These are phyloP conservation scores for Drosophila histrio DNA, from an alignment of 2,888 invertebrate genomes.

Conservation along the genomic window DNA sequence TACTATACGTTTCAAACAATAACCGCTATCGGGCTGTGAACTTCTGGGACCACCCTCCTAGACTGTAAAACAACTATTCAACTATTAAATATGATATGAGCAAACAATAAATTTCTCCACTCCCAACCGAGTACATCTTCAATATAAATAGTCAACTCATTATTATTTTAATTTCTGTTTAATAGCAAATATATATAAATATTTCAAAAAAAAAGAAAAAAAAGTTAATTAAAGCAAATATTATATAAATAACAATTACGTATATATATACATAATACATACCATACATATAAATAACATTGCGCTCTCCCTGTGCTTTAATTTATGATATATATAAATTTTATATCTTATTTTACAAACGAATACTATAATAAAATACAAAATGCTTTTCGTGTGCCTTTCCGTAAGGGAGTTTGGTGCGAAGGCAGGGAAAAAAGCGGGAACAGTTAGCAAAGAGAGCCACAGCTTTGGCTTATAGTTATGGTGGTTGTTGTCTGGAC, in stretches of 20 bases:
- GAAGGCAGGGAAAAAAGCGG: conserved; percentile 14
- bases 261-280: conserved; percentile 11
- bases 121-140: background rate
- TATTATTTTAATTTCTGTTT: background rate
- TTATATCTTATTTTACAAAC: conserved; percentile 34
- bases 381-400: conserved; percentile 30
- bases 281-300: conserved; percentile 27
- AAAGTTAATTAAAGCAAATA: conserved; percentile 6
- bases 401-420: conserved; percentile 4
- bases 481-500: background rate
- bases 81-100: too few relatives aligned
- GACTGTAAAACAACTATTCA: too few relatives aligned
- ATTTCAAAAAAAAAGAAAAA: background rate
- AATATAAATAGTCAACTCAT: background rate
- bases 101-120: background rate
- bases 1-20: too few relatives aligned
- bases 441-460: conserved; percentile 29
- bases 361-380: conserved; percentile 69
- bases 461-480: background rate
- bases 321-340: conserved; percentile 14
- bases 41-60: background rate
- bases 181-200: conserved; percentile 6
- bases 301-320: conserved; percentile 22
- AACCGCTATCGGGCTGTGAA: too few relatives aligned
- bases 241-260: conserved; percentile 41